These are phyloP conservation scores for Aptenodytes patagonicus DNA, from an alignment of 2,113 vertebrate species.

Conservation along the genomic window DNA sequence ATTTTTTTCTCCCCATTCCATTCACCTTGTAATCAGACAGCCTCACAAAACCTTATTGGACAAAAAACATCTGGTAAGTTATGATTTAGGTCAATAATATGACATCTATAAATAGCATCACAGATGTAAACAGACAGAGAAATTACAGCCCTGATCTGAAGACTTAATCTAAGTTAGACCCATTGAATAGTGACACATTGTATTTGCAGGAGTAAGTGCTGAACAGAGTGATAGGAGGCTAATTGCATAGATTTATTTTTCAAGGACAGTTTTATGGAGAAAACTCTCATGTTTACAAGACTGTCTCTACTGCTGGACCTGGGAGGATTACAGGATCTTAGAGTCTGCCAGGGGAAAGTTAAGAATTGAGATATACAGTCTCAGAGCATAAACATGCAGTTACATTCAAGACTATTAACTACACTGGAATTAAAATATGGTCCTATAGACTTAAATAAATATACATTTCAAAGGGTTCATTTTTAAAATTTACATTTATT, in stretches of 20 bases:
- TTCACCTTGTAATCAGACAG: neutral
- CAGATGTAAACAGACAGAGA: neutral
- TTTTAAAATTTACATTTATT: neutral
- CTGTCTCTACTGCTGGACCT: neutral
- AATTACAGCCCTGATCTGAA: neutral
- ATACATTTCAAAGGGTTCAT: neutral
- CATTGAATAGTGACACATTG: neutral
- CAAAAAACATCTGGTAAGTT: neutral
- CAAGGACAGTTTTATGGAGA: neutral
- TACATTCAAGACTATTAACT: neutral
- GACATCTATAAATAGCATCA: neutral
- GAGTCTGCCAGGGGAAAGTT: neutral
- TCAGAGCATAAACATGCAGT: neutral
- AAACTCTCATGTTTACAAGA: neutral
- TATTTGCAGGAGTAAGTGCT: neutral
- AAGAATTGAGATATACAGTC: neutral
- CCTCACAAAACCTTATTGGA: neutral
- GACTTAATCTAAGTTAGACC: neutral
- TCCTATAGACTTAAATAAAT: neutral
- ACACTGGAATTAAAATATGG: neutral
- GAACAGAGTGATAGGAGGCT: neutral
- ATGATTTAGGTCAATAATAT: neutral
- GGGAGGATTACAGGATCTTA: neutral
- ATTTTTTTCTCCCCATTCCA: neutral
- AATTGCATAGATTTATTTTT: constrained; percentile 4